These are phyloP conservation scores for Peromyscus polionotus DNA, from an alignment of 2,113 vertebrate genomes.

Conservation along the genomic window DNA sequence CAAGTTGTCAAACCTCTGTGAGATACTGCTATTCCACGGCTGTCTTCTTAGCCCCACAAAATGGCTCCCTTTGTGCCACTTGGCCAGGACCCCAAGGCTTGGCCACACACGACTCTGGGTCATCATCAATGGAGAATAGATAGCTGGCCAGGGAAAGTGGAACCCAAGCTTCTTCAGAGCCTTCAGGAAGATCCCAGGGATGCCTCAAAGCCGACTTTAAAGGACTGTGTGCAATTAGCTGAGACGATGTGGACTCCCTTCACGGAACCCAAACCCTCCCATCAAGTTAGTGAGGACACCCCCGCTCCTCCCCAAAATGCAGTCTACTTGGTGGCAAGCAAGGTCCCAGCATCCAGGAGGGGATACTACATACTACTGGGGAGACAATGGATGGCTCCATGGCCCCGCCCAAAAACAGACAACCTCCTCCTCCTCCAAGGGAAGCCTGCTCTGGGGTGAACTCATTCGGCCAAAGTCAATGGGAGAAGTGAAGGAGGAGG, in stretches of 20 bases:
- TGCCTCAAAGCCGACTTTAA: neutral
- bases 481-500: neutral
- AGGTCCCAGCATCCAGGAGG: slow-evolving; percentile 60
- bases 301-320: neutral
- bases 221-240: neutral
- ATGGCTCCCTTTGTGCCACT: slow-evolving; percentile 81
- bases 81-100: slow-evolving; percentile 69
- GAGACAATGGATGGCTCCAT: slow-evolving; percentile 86
- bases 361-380: neutral
- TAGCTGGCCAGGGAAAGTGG: neutral
- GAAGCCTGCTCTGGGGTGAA: slow-evolving; percentile 34
- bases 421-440: slow-evolving; percentile 51
- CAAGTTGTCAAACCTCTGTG: slow-evolving; percentile 45
- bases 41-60: slow-evolving; percentile 65
- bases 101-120: neutral
- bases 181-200: neutral
- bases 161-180: neutral
- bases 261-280: neutral
- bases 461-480: slow-evolving; percentile 43
- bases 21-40: slow-evolving; percentile 2
- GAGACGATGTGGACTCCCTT: slow-evolving; percentile 24
- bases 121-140: neutral
- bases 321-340: neutral
- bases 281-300: slow-evolving; percentile 28
- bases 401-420: slow-evolving; percentile 86